Conservation (phyloP, 2,113 vertebrate genomes). For the Oreocharis arfaki region DNA sequence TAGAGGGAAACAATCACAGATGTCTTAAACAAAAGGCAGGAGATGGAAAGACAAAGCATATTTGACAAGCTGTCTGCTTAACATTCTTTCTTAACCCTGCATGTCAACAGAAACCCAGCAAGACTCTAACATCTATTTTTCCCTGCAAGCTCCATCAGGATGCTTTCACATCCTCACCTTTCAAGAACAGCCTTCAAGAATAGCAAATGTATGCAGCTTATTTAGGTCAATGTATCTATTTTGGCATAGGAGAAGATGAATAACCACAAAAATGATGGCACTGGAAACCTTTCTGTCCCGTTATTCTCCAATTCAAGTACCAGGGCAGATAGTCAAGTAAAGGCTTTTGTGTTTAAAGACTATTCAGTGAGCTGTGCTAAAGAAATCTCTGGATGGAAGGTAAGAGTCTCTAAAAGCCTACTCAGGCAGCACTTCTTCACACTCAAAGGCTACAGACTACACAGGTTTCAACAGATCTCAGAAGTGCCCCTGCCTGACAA, state of each 20-base stretch:
- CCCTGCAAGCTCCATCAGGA: background rate
- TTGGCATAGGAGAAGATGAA: background rate
- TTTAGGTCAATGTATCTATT: slow-evolving; percentile 33
- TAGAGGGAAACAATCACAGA: background rate
- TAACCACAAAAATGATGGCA: background rate
- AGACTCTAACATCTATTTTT: background rate
- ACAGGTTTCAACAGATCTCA: background rate
- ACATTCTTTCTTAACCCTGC: background rate
- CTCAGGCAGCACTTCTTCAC: background rate
- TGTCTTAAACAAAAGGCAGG: background rate
- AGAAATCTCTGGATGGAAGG: background rate
- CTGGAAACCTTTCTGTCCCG: background rate
- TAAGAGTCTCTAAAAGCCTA: background rate
- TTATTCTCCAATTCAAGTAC: background rate
- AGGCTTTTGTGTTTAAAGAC: background rate
- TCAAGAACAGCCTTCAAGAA: background rate
- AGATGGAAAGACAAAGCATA: background rate
- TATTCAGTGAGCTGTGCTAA: background rate
- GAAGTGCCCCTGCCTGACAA: background rate
- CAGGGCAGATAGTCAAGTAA: background rate
- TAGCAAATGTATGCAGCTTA: background rate
- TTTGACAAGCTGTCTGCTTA: background rate
- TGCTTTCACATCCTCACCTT: background rate
- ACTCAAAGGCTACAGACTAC: background rate
- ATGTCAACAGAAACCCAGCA: background rate